Conservation (phyloP, 2,888 invertebrate species). For the Mechanitis mazaeus region DNA sequence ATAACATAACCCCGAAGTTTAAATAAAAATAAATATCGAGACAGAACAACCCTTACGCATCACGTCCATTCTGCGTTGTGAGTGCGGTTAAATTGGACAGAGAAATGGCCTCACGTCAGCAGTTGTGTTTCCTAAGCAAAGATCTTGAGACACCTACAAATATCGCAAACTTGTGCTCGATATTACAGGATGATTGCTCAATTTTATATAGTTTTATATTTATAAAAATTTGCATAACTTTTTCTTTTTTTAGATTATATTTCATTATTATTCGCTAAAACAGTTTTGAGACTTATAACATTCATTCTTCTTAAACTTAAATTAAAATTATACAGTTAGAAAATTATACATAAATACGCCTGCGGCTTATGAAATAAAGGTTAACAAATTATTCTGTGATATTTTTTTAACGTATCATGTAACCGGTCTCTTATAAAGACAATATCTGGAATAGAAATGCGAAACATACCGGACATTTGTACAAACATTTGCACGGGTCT, state of each 20-base stretch:
- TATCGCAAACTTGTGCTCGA: conserved; percentile 11
- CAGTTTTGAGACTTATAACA: no score
- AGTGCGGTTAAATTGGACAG: conserved; percentile 21
- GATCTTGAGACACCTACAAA: conserved; percentile 20
- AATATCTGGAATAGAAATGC: conserved; percentile 23
- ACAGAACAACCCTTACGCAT: conserved; percentile 7
- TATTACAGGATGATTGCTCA: background rate
- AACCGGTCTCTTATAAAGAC: conserved; percentile 15
- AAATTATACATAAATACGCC: background rate
- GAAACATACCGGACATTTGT: conserved; percentile 24
- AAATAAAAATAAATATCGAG: no score
- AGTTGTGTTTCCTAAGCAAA: conserved; percentile 18
- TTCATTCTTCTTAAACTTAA: no score
- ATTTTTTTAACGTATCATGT: conserved; percentile 10
- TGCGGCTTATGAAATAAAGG: background rate
- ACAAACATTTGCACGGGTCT: conserved; percentile 23
- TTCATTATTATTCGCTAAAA: no score
- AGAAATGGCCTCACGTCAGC: conserved; percentile 22
- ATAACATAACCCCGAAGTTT: no score
- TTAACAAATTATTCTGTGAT: background rate
- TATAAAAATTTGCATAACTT: no score
- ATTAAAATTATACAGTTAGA: background rate
- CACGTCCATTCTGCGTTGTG: conserved; percentile 1
- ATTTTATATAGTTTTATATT: no score
- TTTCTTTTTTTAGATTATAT: no score